phyloP scores from a whole-genome alignment of 2,113 vertebrate genomes.

The Strigops habroptila region DNA sequence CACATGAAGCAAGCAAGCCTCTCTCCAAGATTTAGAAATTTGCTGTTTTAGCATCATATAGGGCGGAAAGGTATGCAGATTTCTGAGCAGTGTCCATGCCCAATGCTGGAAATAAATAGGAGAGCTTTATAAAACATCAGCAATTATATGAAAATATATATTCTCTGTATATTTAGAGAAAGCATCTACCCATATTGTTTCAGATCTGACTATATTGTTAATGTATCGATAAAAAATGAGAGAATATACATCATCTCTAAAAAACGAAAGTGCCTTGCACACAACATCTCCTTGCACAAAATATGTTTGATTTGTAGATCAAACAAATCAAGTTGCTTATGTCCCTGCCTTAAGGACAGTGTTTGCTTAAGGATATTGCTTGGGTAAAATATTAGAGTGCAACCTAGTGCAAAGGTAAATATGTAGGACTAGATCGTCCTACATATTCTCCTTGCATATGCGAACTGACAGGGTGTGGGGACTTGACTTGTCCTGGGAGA shows the following conservation, averaged over 20 bases:
- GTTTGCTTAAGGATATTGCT: not conserved
- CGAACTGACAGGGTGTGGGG: not conserved
- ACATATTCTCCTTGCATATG: not conserved
- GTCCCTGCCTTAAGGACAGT: not conserved
- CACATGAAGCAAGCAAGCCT: not conserved
- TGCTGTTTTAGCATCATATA: not conserved
- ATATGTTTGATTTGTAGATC: not conserved
- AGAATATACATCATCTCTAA: not conserved
- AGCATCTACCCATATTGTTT: not conserved
- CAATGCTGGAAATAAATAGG: not conserved
- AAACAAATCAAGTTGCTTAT: not conserved
- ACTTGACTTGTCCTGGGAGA: not conserved
- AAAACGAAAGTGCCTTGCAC: not conserved
- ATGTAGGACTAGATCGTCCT: not conserved
- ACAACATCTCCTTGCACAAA: not conserved
- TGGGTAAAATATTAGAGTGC: not conserved
- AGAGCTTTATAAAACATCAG: not conserved
- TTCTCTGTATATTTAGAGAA: not conserved
- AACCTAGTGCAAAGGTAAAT: not conserved
- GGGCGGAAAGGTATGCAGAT: not conserved
- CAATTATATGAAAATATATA: not conserved
- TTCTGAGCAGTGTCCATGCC: not conserved
- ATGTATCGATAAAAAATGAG: not conserved
- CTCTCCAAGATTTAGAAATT: not conserved
- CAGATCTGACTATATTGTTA: not conserved